phyloP scores from a whole-genome alignment of 2,888 invertebrate genomes.

The Zootermopsis nevadensis region DNA sequence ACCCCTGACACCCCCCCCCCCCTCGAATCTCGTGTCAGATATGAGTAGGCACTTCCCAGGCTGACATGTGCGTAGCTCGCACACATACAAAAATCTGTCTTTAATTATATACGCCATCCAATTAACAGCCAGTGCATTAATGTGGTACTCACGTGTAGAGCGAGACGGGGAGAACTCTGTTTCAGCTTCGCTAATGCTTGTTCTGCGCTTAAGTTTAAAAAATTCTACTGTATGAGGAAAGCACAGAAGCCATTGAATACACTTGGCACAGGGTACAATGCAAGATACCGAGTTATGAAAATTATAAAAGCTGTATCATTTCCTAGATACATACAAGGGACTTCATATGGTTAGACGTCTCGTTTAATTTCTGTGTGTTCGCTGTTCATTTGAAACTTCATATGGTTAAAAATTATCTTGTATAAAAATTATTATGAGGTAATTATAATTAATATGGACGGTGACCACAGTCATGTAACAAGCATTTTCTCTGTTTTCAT shows the following conservation, averaged over 20 bases:
- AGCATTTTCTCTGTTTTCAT: neutral
- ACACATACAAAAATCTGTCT: slow-evolving; percentile 12
- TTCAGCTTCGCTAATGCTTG: slow-evolving; percentile 7
- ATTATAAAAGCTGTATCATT: slow-evolving; percentile 10
- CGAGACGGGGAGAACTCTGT: neutral
- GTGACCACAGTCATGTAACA: neutral
- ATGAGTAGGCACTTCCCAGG: neutral
- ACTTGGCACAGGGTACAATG: neutral
- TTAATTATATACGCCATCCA: slow-evolving; percentile 13
- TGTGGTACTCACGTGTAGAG: neutral
- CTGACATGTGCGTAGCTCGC: neutral
- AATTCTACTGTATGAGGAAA: neutral
- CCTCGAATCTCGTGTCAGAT: neutral
- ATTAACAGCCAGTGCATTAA: slow-evolving; percentile 13
- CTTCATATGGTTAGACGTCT: neutral
- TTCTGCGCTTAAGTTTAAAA: neutral
- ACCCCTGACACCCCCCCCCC: neutral
- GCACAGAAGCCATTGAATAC: neutral
- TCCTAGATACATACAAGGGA: slow-evolving; percentile 10
- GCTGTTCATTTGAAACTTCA: neutral
- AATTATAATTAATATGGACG: slow-evolving; percentile 10
- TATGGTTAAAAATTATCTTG: neutral
- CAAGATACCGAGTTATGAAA: slow-evolving; percentile 6
- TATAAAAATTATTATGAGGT: neutral
- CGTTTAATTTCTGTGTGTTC: neutral